Percentiles rank a stretch among this genome's conserved stretches.
Conservation (phyloP, 2,888 invertebrate species). For the Trisateles emortualis region DNA sequence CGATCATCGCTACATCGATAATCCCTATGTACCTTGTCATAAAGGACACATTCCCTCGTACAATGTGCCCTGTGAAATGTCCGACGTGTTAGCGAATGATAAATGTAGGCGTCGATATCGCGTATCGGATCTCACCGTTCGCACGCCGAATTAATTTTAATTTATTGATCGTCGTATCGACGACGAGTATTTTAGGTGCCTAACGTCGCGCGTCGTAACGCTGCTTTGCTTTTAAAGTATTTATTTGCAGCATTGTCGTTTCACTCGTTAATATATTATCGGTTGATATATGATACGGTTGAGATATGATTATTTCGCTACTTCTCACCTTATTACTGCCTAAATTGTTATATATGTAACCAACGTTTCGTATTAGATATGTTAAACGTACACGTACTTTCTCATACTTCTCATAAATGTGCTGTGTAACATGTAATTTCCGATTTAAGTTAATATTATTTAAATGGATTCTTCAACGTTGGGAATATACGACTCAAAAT, state of each 20-base stretch:
- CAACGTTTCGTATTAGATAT: constrained; percentile 29
- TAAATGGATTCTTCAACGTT: constrained; percentile 52
- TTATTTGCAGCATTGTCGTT: constrained; percentile 65
- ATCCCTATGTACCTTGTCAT: constrained; percentile 67
- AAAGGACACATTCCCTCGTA: constrained; percentile 73
- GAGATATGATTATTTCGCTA: constrained; percentile 41
- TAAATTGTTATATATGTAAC: constrained; percentile 30
- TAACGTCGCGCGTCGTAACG: constrained; percentile 73
- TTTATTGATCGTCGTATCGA: constrained; percentile 86
- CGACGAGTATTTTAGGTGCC: constrained; percentile 83
- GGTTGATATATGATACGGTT: too few species aligned
- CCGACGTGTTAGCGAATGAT: constrained; percentile 87
- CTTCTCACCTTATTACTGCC: constrained; percentile 25
- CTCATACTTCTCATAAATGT: constrained; percentile 21
- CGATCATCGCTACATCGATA: constrained; percentile 63
- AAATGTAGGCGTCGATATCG: constrained; percentile 87
- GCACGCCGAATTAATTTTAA: constrained; percentile 87
- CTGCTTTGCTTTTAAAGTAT: constrained; percentile 74
- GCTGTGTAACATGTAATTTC: constrained; percentile 28
- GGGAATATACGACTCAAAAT: constrained; percentile 27
- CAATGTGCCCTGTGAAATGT: constrained; percentile 78
- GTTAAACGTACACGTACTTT: constrained; percentile 25
- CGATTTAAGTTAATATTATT: constrained; percentile 47
- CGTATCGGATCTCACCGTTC: constrained; percentile 86
- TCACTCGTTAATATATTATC: constrained; percentile 52